Evolutionary conservation across 2,113 vertebrate genomes (phyloP), one percentile per base, ranked within the genome.

Genomic region (Platichthys stellatus): DNA sequence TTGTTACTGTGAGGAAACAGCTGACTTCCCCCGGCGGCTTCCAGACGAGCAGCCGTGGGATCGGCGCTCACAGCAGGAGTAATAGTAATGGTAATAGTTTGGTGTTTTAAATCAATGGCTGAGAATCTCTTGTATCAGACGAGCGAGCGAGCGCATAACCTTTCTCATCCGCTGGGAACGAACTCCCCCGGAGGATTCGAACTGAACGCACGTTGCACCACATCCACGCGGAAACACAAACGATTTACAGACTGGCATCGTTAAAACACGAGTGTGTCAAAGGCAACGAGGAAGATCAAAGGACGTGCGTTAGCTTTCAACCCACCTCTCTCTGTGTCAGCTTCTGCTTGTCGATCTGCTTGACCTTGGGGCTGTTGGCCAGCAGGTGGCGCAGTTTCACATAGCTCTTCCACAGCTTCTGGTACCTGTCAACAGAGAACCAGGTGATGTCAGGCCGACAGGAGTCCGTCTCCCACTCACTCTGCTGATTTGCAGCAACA

Each of bases 341-440:
- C 91, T 99, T 99, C 95, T 99, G 98, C 77, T 99, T 99, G 94
- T 99, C 97, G 5, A 98, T 95, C 88, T 99, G 97, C 85, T 98
- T 99, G 87, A 99, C 97, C 93, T 99, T 99, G 49, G 98, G 98
- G 85, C 98, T 99, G 87, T 99, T 99, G 68, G 98, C 98, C 88
- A 99, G 93, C 61, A 99, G 96, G 91, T 99, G 98, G 88, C 98
- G 97, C 57, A 99, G 93, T 90, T 99, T 99, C 78, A 99, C 97
- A 0, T 99, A 99, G 91, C 98, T 99, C 92, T 99, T 99, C 98
- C 98, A 99, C 65, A 99, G 93, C 86, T 99, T 99, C 92, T 99
- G 98, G 88, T 99, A 99, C 80, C 98, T 99, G 91, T 66, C 0
- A 3, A 72, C 8, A 72, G 58, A 21, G 74, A 68, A 86, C 2